phyloP scores from a whole-genome alignment of 2,113 vertebrate species.

The Cryptoleucopteryx plumbea region DNA sequence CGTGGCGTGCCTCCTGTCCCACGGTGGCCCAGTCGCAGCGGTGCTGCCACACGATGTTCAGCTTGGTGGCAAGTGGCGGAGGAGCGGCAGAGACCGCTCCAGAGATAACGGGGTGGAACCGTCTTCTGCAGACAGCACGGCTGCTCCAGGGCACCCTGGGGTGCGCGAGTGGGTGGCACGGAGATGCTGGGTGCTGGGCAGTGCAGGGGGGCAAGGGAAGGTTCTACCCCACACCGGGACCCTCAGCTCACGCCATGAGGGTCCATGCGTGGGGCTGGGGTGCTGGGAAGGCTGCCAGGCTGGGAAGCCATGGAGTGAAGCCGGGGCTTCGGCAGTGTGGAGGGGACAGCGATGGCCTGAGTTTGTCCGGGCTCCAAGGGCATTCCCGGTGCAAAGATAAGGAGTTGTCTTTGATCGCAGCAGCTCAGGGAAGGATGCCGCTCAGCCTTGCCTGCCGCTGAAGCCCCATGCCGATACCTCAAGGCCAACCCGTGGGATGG shows the following conservation, averaged over 20 bases:
- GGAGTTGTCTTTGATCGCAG: background rate
- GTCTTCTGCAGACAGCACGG: rapidly evolving
- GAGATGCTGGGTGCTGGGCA: background rate
- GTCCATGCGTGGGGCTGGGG: rapidly evolving
- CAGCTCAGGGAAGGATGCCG: background rate
- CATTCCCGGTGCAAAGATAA: background rate
- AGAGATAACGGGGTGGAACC: background rate
- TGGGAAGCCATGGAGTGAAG: background rate
- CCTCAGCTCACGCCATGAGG: rapidly evolving
- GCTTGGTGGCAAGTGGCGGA: background rate
- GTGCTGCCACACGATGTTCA: background rate
- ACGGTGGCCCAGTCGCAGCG: background rate
- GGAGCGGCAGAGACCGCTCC: background rate
- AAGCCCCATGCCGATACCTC: background rate
- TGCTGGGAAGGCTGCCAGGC: background rate
- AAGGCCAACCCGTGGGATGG: background rate
- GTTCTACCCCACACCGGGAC: no score
- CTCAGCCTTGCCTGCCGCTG: background rate
- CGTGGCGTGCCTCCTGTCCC: rapidly evolving
- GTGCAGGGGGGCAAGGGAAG: rapidly evolving
- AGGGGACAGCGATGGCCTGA: background rate
- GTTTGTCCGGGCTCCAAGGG: background rate
- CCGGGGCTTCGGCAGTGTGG: background rate
- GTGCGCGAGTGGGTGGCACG: background rate
- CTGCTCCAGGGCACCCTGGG: background rate